Percentiles rank a stretch among this genome's conserved stretches.
phyloP scores from a whole-genome alignment of 2,113 vertebrate species.

The Arenaria interpres region DNA sequence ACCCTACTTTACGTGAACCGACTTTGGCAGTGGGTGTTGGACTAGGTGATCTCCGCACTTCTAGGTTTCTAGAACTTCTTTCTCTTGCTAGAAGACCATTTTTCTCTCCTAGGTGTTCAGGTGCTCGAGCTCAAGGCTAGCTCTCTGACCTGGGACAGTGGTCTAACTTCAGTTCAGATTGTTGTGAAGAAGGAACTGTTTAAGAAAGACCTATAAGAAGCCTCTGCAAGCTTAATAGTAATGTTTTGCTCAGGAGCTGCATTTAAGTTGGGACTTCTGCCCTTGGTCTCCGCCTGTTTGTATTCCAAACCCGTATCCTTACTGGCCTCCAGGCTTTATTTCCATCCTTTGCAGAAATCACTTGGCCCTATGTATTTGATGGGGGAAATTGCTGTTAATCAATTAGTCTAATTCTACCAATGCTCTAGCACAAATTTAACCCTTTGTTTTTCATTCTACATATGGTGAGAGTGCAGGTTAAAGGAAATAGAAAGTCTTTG shows the following conservation, averaged over 20 bases:
- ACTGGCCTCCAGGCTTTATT: not conserved
- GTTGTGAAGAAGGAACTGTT: not conserved
- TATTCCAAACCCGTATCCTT: not conserved
- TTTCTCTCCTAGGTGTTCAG: not conserved
- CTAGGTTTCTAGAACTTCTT: too few species aligned
- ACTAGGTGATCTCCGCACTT: not conserved
- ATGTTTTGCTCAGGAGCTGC: not conserved
- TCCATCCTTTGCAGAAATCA: not conserved
- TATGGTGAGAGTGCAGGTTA: not conserved
- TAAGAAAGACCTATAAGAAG: not conserved
- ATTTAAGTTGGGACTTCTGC: not conserved
- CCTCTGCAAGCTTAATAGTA: not conserved
- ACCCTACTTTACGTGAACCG: not conserved
- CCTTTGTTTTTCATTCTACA: not conserved
- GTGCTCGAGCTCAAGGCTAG: not conserved
- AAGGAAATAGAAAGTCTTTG: not conserved
- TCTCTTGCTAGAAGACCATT: not conserved
- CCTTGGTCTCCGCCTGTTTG: not conserved
- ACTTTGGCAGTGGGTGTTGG: not conserved
- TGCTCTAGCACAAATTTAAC: not conserved
- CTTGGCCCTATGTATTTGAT: not conserved
- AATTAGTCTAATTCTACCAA: conserved; percentile 5
- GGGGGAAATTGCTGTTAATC: not conserved
- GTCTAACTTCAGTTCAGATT: not conserved
- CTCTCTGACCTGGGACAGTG: not conserved